phyloP scores from a whole-genome alignment of 2,888 invertebrate genomes.

The Leptogaster cylindrica region DNA sequence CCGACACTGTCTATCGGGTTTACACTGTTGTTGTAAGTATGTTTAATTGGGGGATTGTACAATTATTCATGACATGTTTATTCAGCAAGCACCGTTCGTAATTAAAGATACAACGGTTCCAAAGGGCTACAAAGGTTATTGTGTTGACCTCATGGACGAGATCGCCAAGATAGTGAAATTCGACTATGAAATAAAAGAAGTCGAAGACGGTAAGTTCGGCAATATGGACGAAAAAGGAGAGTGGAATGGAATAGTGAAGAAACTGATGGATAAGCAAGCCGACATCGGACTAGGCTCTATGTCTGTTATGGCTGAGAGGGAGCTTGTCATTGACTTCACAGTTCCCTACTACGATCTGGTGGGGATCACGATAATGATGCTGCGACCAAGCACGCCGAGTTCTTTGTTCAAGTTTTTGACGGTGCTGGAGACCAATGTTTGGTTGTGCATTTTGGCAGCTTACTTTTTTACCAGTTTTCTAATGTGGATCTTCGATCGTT shows the following conservation, averaged over 20 bases:
- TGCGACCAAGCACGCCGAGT: constrained; percentile 84
- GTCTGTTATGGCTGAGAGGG: constrained; percentile 96
- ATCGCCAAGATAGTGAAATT: constrained; percentile 85
- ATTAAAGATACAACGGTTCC: constrained; percentile 71
- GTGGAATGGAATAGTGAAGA: constrained; percentile 86
- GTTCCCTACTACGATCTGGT: constrained; percentile 98
- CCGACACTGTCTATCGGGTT: constrained; percentile 84
- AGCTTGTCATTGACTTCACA: constrained; percentile 96
- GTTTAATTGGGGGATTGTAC: not conserved
- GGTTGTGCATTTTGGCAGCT: constrained; percentile 94
- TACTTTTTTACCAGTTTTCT: constrained; percentile 93
- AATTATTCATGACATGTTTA: not conserved
- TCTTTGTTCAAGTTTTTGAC: constrained; percentile 96
- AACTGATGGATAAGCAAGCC: constrained; percentile 82
- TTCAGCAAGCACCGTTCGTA: constrained; percentile 82
- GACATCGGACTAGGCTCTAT: constrained; percentile 93
- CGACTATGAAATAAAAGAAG: constrained; percentile 85
- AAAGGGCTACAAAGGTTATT: constrained; percentile 83
- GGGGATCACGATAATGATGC: constrained; percentile 96
- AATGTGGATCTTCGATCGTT: constrained; percentile 96
- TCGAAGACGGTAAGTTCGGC: constrained; percentile 84
- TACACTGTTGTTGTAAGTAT: constrained; percentile 79
- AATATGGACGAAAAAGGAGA: constrained; percentile 85
- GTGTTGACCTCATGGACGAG: constrained; percentile 90
- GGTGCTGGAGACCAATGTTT: constrained; percentile 93